phyloP scores from a whole-genome alignment of 2,797 vertebrate genomes.

The Ptychobarbus kaznakovi region DNA sequence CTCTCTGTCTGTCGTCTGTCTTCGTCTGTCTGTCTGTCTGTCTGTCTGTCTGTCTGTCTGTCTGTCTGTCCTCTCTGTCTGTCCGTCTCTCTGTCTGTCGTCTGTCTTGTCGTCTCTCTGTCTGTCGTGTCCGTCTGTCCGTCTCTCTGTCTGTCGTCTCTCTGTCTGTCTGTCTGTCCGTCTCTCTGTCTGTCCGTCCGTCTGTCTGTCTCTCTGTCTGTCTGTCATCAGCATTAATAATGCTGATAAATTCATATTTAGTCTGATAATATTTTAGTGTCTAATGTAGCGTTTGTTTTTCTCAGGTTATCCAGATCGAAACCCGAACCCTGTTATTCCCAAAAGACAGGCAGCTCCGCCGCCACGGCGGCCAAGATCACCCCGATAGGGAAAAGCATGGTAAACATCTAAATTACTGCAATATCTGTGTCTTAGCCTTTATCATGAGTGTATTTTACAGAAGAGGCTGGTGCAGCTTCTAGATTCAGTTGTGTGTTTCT shows the following conservation, averaged over 20 bases:
- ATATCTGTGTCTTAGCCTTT: neutral
- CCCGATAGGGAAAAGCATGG: slow-evolving; percentile 54
- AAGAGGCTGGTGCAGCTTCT: slow-evolving; percentile 11
- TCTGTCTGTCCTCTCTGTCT: too few species aligned
- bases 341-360: slow-evolving; percentile 70
- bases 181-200: too few species aligned
- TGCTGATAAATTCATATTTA: neutral
- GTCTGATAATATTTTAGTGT: neutral
- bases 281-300: neutral
- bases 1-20: too few species aligned
- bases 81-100: too few species aligned
- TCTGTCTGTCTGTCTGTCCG: too few species aligned
- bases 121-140: too few species aligned
- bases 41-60: too few species aligned
- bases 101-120: too few species aligned
- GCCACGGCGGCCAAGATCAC: slow-evolving; percentile 61
- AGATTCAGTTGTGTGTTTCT: neutral
- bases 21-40: too few species aligned
- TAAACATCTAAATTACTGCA: slow-evolving; percentile 43
- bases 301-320: slow-evolving; percentile 65
- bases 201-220: too few species aligned
- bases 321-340: slow-evolving; percentile 52
- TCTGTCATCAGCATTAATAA: too few species aligned
- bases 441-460: neutral
- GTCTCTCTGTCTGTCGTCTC: too few species aligned